Evolutionary conservation across 2,113 vertebrate genomes (phyloP).

Genomic region (Nothocercus julius): DNA sequence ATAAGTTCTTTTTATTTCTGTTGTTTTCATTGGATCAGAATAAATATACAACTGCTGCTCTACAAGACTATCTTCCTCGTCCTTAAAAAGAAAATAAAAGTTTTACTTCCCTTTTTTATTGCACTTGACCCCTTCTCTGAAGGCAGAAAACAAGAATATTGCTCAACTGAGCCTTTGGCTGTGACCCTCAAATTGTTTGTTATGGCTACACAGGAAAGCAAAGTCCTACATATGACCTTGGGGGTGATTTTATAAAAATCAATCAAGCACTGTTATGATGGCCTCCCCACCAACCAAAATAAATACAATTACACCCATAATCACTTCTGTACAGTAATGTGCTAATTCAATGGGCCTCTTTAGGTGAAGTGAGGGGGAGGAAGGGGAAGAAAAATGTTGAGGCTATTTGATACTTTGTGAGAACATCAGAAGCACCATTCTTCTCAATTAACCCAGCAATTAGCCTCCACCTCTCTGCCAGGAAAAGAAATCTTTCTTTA

Average conservation of each 20-base stretch:
- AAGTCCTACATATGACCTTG: conserved; percentile 76
- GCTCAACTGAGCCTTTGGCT: conserved; percentile 57
- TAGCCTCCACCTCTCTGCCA: conserved; percentile 60
- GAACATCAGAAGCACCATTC: conserved; percentile 75
- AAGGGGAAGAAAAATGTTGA: conserved; percentile 67
- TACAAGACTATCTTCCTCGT: conserved; percentile 33
- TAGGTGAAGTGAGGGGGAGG: conserved; percentile 48
- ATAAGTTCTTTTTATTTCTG: background rate
- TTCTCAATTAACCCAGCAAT: conserved; percentile 76
- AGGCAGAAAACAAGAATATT: conserved; percentile 67
- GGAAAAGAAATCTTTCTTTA: conserved; percentile 52
- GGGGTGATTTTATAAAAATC: conserved; percentile 79
- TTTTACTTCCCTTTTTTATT: conserved; percentile 66
- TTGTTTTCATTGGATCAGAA: conserved; percentile 48
- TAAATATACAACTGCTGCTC: conserved; percentile 66
- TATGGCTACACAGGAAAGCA: conserved; percentile 76
- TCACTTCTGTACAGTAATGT: conserved; percentile 71
- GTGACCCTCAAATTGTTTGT: conserved; percentile 77
- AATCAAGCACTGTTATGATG: conserved; percentile 79
- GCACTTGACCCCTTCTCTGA: conserved; percentile 67
- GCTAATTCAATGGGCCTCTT: conserved; percentile 59
- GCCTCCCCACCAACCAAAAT: conserved; percentile 76
- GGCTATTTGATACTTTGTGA: conserved; percentile 71
- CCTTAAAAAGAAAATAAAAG: conserved; percentile 38
- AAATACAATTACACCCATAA: conserved; percentile 75